These are phyloP conservation scores for Lepidocolaptes lacrymiger DNA, from an alignment of 2,797 vertebrate species.

Conservation along the genomic window DNA sequence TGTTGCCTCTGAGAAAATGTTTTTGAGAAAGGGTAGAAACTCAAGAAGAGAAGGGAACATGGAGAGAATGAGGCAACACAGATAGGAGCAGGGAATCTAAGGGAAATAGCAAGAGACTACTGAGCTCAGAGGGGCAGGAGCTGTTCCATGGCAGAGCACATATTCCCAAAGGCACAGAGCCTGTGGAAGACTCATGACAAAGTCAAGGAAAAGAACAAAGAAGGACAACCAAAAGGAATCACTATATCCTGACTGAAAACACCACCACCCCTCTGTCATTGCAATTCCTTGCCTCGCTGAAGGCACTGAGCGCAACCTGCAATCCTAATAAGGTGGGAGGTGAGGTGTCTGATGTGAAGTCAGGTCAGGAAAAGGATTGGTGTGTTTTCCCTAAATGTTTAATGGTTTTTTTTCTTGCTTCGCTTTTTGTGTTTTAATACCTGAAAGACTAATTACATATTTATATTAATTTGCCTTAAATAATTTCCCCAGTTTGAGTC, in stretches of 20 bases:
- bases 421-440: not conserved
- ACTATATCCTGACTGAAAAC: not conserved
- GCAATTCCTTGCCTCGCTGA: not conserved
- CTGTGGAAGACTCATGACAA: rapidly evolving
- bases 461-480: not conserved
- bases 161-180: not conserved
- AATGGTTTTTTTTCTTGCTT: not conserved
- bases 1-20: not conserved
- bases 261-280: rapidly evolving
- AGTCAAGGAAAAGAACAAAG: not conserved
- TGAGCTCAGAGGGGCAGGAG: not conserved
- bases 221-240: not conserved
- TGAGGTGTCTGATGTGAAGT: not conserved
- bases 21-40: not conserved
- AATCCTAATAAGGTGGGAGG: rapidly evolving
- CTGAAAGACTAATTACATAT: not conserved
- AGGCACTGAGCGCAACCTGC: rapidly evolving
- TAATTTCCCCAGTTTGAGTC: not conserved
- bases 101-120: not conserved
- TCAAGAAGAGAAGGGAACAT: not conserved
- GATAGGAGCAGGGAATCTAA: not conserved
- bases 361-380: not conserved
- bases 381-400: not conserved
- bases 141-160: not conserved
- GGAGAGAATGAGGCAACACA: not conserved